A percentile compares a stretch with the other conserved stretches of the same genome.
Evolutionary conservation across 2,113 vertebrate genomes (phyloP).

Genomic region (Corapipo altera): DNA sequence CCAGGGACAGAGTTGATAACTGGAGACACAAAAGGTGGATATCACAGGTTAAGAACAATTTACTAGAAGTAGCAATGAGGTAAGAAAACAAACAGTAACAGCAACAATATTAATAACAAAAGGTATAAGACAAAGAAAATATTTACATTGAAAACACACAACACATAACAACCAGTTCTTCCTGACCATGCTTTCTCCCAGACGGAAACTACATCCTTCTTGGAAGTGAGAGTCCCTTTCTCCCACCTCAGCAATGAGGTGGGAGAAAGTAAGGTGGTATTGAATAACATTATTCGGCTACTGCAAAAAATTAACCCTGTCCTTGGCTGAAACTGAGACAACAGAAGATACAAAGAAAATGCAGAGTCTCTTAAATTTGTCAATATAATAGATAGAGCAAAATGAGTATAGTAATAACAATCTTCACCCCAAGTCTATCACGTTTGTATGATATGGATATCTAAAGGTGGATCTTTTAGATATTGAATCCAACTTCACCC

Average conservation of each 20-base stretch:
- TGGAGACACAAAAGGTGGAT: neutral
- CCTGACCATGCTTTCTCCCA: neutral
- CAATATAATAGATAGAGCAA: neutral
- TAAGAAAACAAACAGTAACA: neutral
- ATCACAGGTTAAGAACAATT: neutral
- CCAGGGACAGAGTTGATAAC: neutral
- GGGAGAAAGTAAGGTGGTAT: no score
- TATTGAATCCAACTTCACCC: neutral
- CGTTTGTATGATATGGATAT: neutral
- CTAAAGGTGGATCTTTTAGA: neutral
- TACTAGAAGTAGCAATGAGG: rapidly evolving
- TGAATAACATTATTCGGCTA: rapidly evolving
- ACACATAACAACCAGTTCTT: neutral
- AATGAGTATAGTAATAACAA: neutral
- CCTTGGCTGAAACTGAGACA: neutral
- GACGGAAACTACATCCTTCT: neutral
- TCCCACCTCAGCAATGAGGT: no score
- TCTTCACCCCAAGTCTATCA: neutral
- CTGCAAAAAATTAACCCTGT: neutral
- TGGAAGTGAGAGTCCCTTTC: neutral
- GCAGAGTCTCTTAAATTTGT: neutral
- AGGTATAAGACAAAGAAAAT: neutral
- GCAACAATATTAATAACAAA: neutral
- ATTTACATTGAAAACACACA: neutral
- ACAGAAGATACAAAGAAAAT: neutral